Conservation (phyloP, 1,140 invertebrate genomes). For the Metopolophium dirhodum region DNA sequence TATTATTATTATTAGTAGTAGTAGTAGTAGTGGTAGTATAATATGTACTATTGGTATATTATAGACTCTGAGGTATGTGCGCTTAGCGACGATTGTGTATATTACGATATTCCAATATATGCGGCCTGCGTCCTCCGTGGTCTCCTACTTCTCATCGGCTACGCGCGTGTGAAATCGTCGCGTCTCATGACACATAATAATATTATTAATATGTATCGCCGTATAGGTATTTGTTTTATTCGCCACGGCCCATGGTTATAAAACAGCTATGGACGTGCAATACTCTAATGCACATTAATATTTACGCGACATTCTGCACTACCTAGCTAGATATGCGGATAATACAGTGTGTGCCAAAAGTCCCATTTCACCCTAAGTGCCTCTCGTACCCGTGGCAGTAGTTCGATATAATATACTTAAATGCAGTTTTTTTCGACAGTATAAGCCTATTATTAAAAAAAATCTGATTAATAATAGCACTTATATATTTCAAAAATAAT, state of each 20-base stretch:
- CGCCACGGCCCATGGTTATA: not conserved
- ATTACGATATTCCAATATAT: slow-evolving; percentile 7
- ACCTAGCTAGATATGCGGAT: not conserved
- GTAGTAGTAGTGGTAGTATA: too few relatives aligned
- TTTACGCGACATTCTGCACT: not conserved
- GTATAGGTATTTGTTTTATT: not conserved
- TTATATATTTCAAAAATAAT: not conserved
- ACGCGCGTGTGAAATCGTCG: slow-evolving; percentile 3
- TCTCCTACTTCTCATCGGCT: not conserved
- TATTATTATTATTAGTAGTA: not conserved
- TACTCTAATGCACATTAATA: not conserved
- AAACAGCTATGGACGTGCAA: not conserved
- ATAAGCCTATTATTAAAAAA: not conserved
- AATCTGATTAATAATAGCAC: not conserved
- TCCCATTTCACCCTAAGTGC: not conserved
- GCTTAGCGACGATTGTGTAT: not conserved
- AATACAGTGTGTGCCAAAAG: not conserved
- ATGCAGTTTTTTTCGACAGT: not conserved
- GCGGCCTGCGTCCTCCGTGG: not conserved
- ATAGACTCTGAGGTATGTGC: not conserved
- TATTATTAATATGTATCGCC: not conserved
- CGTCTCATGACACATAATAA: slow-evolving; percentile 5
- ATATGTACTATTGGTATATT: not conserved
- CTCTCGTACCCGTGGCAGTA: too few relatives aligned
- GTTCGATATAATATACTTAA: not conserved